Base-by-base conservation (phyloP, 2,888 invertebrate genomes). In the Axea sp. region DNA sequence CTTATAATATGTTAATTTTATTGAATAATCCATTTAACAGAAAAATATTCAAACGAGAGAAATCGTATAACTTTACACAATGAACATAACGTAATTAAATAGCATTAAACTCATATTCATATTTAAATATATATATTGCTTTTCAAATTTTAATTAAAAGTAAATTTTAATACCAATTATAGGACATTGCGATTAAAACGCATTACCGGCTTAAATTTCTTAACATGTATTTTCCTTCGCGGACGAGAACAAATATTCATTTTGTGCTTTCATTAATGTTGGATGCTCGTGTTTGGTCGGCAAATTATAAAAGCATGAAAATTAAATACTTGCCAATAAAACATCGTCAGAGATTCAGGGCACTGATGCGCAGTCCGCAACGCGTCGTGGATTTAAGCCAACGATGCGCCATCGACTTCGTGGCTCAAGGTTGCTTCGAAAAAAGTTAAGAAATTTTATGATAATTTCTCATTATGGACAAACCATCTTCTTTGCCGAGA, bases 321-420 rank as follows among this genome's bases (percentile, higher is more conserved):
- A 78, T 80, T 80, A 81, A 82, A 81, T 79, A 82, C 77, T 43
- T 71, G 68, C 37, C 55, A 62, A 73, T 55, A 62, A 67, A 65
- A 53, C 22, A 31, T 45, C 15, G 67, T 72, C 57, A 74, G 37
- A 78, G 78, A 83, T 84, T 79, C 78, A 78, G 83, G 80, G 75
- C 82, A 84, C 69, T 74, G 75, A 79, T 81, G 83, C 78, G 80
- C 77, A 77, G 75, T 83, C 82, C 80, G 82, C 83, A 85, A 82
- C 83, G 82, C 83, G 82, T 78, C 82, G 83, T 85, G 84, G 84
- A 85, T 78, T 79, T 81, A 79, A 81, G 84, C 84, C 84, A 85
- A 85, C 81, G 73, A 76, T 76, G 78, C 78, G 77, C 76, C 62
- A 73, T 35, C 45, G 74, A 69, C 75, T 80, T 79, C 72, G 78